Evolutionary conservation across 2,888 invertebrate genomes (phyloP), one percentile per base, ranked within the genome.

Genomic region (Eugnorisma glareosa): DNA sequence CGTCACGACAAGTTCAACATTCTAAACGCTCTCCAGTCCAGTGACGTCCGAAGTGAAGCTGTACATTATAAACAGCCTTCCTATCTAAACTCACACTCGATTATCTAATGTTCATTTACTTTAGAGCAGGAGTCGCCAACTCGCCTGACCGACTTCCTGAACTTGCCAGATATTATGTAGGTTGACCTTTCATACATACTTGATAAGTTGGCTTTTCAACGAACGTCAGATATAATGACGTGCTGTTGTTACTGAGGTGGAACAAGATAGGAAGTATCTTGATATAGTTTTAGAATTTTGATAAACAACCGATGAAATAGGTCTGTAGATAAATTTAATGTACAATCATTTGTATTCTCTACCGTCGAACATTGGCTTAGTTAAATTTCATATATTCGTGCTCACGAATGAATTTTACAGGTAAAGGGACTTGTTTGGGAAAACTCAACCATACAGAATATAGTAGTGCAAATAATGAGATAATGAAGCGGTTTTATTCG

Each of bases 401-500:
- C n/a, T n/a, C n/a, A n/a, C n/a, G n/a, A n/a, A n/a, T 67, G n/a
- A 31, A 28, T 45, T 21, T 66, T 45, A 66, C 7, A 67, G 37
- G 15, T 8, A 66, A 43, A 43, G 15, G 37, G 28, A 67, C 24
- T 24, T 2, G 51, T 51, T 51, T 24, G 51, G 24, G 51, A 51
- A 51, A 24, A 24, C 24, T 24, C 51, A 15, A 8, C n/a, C n/a
- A n/a, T 13, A 54, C 24, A 51, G 37, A 59, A 59, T 28, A 24
- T 28, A 13, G 35, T 24, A 15, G 24, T 51, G 18, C n/a, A 54
- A 68, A 8, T 40, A 54, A 13, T 21, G n/a, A 18, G n/a, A 21
- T 21, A 43, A 43, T 43, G 21, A 73, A 57, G 69, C 1, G n/a
- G 73, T 73, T 57, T 69, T 57, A 69, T 69, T 57, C 54, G 40